Evolutionary conservation across 2,888 invertebrate genomes (phyloP), one percentile per base, ranked within the genome.

Genomic region (Boloria euphrosyne): DNA sequence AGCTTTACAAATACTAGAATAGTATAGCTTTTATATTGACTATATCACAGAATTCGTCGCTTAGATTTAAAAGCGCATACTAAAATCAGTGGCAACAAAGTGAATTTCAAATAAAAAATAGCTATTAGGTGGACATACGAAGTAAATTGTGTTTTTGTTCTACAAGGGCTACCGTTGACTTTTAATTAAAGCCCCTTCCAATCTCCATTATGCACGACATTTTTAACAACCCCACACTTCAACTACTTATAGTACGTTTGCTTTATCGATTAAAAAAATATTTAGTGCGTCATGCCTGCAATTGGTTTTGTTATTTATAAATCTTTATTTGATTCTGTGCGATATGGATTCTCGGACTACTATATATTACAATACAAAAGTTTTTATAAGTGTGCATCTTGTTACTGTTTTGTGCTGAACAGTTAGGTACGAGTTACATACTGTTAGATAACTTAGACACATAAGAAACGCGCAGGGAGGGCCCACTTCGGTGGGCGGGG

Each of bases 111-210:
- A 58, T 54, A 57, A 67, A 73, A 73, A 70, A 73, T 70, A 72
- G 70, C 72, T 74, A 71, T 68, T 70, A 74, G 81, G 82, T 78
- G 80, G 77, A 80, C 76, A 80, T 83, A 84, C 82, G 85, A 81
- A 81, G 80, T 78, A 81, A 80, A 85, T 79, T 79, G 78, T 82
- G 83, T 87, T 86, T 86, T 88, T 87, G 87, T 87, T 77, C 80
- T 75, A 74, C 76, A 80, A 83, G 83, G 79, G 80, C 82, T 75
- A 79, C 70, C 80, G 83, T 85, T 83, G 89, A 86, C 87, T 90
- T 90, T 90, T 90, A 90, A 90, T 90, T 90, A 89, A 89, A 87
- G 81, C 82, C 84, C 85, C 81, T 86, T 78, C 81, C 84, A 82
- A 81, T 81, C 84, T 81, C 81, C 81, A 86, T 86, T 88, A 86